Evolutionary conservation across 2,113 vertebrate species (phyloP), one percentile per base, ranked within the genome.

Genomic region (Pelusios castaneus): DNA sequence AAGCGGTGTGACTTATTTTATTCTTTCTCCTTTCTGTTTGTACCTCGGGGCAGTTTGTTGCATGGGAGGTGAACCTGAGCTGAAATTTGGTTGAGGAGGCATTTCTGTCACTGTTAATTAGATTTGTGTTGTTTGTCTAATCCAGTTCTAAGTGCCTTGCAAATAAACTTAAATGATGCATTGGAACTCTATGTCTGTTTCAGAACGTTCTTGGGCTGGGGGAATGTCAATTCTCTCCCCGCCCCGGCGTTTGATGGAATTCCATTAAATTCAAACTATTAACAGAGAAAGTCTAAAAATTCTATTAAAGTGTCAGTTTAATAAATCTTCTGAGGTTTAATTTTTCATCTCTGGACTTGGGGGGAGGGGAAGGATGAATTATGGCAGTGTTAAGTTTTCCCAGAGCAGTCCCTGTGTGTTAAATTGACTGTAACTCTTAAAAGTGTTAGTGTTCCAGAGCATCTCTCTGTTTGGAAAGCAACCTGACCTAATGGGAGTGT

Each of bases 291-390:
- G 85, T 95, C 93, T 96, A 96, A 97, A 96, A 96, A 94, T 95
- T 97, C 96, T 97, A 96, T 97, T 97, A 95, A 96, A 97, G 95
- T 95, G 96, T 95, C 97, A 97, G 84, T 97, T 97, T 95, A 95
- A 97, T 97, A 97, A 96, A 96, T 97, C 97, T 96, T 96, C 87
- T 92, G 49, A 73, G 85, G 87, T 95, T 97, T 95, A 96, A 97
- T 96, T 94, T 96, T 96, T 97, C 95, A 95, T 94, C 96, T 96
- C 89, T 96, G 84, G 94, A 83, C 84, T 0, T 38, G 0, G 77
- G 34, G 93, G 85, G 77, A 97, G 94, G 95, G 91, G 90, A 85
- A 93, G 88, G 92, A 96, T 97, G 87, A 97, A 97, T 97, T 96
- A 97, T 96, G 96, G 90, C 88, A 92, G 84, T 95, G 95, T 97